Percentiles rank a stretch among this genome's conserved stretches.
phyloP scores from a whole-genome alignment of 2,113 vertebrate genomes.

The Mixornis gularis region DNA sequence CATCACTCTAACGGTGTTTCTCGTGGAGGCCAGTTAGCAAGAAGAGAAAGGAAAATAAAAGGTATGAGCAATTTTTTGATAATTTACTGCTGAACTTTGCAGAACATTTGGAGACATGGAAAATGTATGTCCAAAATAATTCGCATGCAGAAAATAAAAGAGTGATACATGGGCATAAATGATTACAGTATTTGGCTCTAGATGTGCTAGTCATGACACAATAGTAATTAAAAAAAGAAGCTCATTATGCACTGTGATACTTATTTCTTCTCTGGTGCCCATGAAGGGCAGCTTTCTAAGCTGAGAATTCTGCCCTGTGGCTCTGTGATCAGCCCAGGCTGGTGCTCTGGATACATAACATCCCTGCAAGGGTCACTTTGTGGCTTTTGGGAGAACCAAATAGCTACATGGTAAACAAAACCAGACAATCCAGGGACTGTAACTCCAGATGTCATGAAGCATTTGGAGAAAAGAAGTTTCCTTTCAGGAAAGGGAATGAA shows the following conservation, averaged over 20 bases:
- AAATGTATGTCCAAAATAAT: neutral
- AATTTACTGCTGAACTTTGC: neutral
- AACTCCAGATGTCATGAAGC: neutral
- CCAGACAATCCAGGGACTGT: neutral
- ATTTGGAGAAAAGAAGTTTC: neutral
- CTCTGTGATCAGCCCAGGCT: neutral
- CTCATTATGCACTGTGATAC: neutral
- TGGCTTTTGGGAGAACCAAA: neutral
- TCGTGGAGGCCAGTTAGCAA: neutral
- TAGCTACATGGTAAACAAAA: accelerated
- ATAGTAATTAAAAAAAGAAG: neutral
- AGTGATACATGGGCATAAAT: neutral
- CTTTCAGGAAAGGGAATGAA: neutral
- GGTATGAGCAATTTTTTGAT: neutral
- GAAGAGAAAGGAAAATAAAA: neutral
- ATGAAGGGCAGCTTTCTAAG: neutral
- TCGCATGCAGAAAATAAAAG: neutral
- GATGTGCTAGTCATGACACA: neutral
- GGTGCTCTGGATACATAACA: accelerated
- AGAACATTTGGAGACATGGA: neutral
- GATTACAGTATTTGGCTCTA: neutral
- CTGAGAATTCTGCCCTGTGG: neutral
- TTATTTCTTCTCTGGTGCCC: neutral
- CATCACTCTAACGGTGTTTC: neutral
- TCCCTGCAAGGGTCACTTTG: neutral